Evolutionary conservation across 2,797 vertebrate genomes (phyloP), one percentile per base, ranked within the genome.

Genomic region (Morelia viridis): DNA sequence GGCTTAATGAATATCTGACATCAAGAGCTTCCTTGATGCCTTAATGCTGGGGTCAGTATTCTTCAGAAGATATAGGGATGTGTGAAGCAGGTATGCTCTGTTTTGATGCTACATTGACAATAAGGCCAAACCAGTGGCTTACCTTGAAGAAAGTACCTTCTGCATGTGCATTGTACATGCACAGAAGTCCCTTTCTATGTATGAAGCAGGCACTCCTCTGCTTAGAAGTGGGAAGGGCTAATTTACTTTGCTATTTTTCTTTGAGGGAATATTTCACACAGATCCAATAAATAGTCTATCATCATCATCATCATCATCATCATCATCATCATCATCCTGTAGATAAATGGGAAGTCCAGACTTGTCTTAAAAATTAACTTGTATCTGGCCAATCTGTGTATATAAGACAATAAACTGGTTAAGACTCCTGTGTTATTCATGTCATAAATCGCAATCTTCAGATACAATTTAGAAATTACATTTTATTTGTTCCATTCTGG

Each of bases 21-120:
- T 97, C 97, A 97, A 96, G 94, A 94, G 92, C 93, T 92, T 95
- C 94, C 94, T 95, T 96, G 95, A 96, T 94, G 97, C 96, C 94
- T 97, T 97, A 96, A 93, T 95, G 93, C 28, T 95, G 94, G 95
- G 96, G 95, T 91, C 95, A 92, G 88, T 95, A 62, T 93, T 94
- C 93, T 91, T 96, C 22, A 64, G 64, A 96, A 96, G 57, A 58
- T 35, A 92, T 24, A 92, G 93, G 80, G 89, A 9, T 46, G 76
- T 9, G 28, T 7, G 2, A 28, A 95, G 19, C 90, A 86, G 95
- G 90, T 15, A 94, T 87, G 64, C 53, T 68, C 94, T 90, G 95
- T 95, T 96, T 95, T 50, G 50, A 50, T 50, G 50, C 0, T 50
- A 7, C 50, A 50, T 7, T 50, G 50, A 50, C 50, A 5, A 41